Percentiles rank a stretch among this genome's conserved stretches.
Evolutionary conservation across 1,140 invertebrate genomes (phyloP).

Genomic region (Drosophila nebulosa): DNA sequence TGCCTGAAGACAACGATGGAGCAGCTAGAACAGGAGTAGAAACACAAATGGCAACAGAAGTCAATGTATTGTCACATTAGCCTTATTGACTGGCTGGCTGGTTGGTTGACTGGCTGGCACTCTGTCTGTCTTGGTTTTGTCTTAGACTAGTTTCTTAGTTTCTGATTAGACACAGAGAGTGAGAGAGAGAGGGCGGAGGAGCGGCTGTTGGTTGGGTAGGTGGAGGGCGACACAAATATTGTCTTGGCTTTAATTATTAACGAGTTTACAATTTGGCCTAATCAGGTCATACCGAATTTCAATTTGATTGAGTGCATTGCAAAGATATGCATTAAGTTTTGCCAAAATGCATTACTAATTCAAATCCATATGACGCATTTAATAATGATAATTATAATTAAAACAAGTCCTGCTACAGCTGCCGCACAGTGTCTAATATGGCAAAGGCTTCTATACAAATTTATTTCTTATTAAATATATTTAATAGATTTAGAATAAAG

Average conservation of each 20-base stretch:
- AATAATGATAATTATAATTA: slow-evolving; percentile 26
- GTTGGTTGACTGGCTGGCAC: not conserved
- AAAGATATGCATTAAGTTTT: slow-evolving; percentile 11
- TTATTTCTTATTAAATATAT: too few relatives aligned
- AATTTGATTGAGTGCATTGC: slow-evolving; percentile 42
- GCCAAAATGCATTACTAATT: slow-evolving; percentile 26
- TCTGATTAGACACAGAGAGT: slow-evolving; percentile 18
- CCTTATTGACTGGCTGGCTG: slow-evolving; percentile 33
- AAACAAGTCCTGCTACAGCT: not conserved
- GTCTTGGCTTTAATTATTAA: slow-evolving; percentile 42
- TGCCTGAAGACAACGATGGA: slow-evolving; percentile 17
- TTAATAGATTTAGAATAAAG: too few relatives aligned
- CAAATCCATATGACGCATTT: slow-evolving; percentile 38
- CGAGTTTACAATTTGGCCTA: slow-evolving; percentile 14
- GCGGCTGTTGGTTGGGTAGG: too few relatives aligned
- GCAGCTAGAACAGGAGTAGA: not conserved
- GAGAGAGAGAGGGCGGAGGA: not conserved
- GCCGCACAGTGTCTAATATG: not conserved
- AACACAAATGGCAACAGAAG: not conserved
- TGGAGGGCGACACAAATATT: slow-evolving; percentile 24
- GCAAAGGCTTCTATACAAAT: too few relatives aligned
- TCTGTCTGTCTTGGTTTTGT: not conserved
- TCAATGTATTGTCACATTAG: slow-evolving; percentile 33
- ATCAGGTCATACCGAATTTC: slow-evolving; percentile 32
- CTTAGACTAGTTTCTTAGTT: slow-evolving; percentile 9